These are phyloP conservation scores for Pseudococcus viburni DNA, from an alignment of 2,888 invertebrate genomes.

Conservation along the genomic window DNA sequence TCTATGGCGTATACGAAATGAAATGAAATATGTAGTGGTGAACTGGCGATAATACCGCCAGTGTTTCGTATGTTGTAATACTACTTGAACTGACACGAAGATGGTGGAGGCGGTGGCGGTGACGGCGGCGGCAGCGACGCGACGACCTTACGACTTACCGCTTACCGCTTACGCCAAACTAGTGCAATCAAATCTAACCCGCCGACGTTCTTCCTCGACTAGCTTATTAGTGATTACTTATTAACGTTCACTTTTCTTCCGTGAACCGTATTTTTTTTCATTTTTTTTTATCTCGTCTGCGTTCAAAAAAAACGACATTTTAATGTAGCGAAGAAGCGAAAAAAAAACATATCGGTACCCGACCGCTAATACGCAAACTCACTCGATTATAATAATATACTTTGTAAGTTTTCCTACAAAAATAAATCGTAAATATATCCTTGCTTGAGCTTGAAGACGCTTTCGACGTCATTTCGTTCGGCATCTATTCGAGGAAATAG, in stretches of 20 bases:
- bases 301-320: not conserved
- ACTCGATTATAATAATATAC: no score
- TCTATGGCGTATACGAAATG: not conserved
- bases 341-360: not conserved
- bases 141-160: slow-evolving; percentile 3
- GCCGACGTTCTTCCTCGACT: not conserved
- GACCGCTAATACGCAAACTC: not conserved
- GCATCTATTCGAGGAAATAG: no score
- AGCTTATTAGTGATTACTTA: not conserved
- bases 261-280: not conserved
- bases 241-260: slow-evolving; percentile 26
- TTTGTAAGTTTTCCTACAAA: no score
- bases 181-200: slow-evolving; percentile 20
- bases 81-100: not conserved
- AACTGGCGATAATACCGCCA: not conserved
- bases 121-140: not conserved
- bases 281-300: not conserved
- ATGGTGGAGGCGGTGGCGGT: not conserved
- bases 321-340: not conserved
- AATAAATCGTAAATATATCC: no score
- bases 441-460: no score
- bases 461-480: no score
- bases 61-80: not conserved
- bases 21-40: not conserved
- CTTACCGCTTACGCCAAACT: not conserved